Evolutionary conservation across 2,113 vertebrate species (phyloP), one percentile per base, ranked within the genome.

Genomic region (Crotalus viridis): DNA sequence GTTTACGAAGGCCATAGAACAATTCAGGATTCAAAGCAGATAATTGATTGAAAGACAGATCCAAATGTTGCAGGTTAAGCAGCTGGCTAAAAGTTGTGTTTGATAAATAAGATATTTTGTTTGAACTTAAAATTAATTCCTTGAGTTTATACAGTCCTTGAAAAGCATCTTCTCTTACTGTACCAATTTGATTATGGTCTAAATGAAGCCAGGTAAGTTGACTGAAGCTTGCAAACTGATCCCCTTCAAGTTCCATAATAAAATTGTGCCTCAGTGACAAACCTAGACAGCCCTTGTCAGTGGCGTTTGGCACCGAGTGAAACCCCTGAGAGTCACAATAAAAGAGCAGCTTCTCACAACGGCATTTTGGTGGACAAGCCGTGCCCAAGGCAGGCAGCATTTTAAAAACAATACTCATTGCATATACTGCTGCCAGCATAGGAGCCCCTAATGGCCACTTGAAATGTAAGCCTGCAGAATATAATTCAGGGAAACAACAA

Each of bases 381-480:
- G 99, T 99, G 98, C 99, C 98, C 97, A 99, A 98, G 97, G 98
- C 98, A 98, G 98, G 98, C 98, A 98, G 98, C 98, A 98, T 98
- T 98, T 99, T 99, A 98, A 99, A 98, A 96, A 99, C 98, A 99
- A 99, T 98, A 98, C 99, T 99, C 98, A 99, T 99, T 98, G 99
- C 98, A 98, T 98, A 99, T 97, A 99, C 97, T 98, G 98, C 99
- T 98, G 98, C 98, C 98, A 99, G 98, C 99, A 99, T 98, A 98
- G 98, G 98, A 98, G 99, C 99, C 99, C 99, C 99, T 99, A 99
- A 99, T 99, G 98, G 98, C 99, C 99, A 99, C 99, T 99, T 99
- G 99, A 99, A 99, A 99, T 99, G 99, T 99, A 99, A 99, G 99
- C 99, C 99, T 99, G 98, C 98, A 98, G 98, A 98, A 98, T 99